phyloP scores from a whole-genome alignment of 1,140 invertebrate genomes.

The Bombus superbus region DNA sequence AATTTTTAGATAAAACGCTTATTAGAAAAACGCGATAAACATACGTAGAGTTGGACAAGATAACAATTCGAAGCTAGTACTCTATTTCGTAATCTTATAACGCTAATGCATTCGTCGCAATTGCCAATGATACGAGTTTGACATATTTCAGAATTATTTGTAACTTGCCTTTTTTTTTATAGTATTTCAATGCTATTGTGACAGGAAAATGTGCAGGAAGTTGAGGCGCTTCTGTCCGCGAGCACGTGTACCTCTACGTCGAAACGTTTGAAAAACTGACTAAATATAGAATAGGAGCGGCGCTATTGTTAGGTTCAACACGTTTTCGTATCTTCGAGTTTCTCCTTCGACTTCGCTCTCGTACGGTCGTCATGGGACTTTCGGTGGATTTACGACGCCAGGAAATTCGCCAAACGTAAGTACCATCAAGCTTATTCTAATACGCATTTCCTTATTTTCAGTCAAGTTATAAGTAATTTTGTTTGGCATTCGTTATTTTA shows the following conservation, averaged over 20 bases:
- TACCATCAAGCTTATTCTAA: neutral
- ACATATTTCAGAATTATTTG: neutral
- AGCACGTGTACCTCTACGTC: conserved; percentile 34
- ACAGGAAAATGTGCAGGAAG: conserved; percentile 1
- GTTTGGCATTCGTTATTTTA: neutral
- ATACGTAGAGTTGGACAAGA: neutral
- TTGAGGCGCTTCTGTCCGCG: neutral
- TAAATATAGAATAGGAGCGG: conserved; percentile 63
- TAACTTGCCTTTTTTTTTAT: neutral
- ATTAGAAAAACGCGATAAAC: neutral
- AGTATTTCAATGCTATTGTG: no score
- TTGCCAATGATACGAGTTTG: neutral
- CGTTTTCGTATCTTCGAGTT: conserved; percentile 47
- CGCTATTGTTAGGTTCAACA: conserved; percentile 60
- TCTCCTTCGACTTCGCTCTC: conserved; percentile 24
- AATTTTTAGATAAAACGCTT: neutral
- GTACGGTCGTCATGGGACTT: neutral
- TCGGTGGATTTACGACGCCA: conserved; percentile 19
- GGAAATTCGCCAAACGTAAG: neutral
- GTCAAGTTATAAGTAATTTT: neutral
- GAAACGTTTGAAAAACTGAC: conserved; percentile 62
- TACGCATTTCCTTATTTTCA: neutral
- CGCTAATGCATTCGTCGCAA: neutral
- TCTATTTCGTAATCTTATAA: neutral
- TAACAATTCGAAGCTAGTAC: neutral